Conservation (phyloP, 2,888 invertebrate species). For the Ormyrus nitidulus region DNA sequence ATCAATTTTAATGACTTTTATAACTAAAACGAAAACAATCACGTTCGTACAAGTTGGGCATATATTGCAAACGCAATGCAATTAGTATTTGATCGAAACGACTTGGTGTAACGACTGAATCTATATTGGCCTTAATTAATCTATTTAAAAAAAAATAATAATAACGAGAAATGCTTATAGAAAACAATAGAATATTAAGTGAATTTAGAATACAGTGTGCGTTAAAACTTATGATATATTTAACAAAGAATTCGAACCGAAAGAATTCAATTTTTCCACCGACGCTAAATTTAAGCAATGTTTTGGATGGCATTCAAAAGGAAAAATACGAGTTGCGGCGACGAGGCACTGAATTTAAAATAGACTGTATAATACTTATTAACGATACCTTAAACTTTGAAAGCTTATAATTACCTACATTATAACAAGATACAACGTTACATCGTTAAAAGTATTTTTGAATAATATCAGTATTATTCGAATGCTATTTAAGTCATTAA, state of each 20-base stretch:
- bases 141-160: neutral
- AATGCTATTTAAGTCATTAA: too few relatives aligned
- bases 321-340: conserved; percentile 1
- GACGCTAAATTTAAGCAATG: conserved; percentile 1
- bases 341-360: conserved; percentile 7
- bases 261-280: neutral
- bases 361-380: neutral
- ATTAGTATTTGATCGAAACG: conserved; percentile 31
- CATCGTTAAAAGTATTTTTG: too few relatives aligned
- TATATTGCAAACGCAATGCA: neutral
- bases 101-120: conserved; percentile 1
- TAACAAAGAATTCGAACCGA: too few relatives aligned
- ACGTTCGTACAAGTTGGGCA: neutral
- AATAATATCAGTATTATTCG: too few relatives aligned
- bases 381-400: neutral
- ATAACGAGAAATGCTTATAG: neutral
- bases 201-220: too few relatives aligned
- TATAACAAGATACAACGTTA: too few relatives aligned
- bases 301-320: conserved; percentile 11
- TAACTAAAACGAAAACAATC: neutral
- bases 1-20: neutral
- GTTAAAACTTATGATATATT: too few relatives aligned
- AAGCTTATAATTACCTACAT: neutral
- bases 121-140: conserved; percentile 29
- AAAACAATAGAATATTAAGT: too few relatives aligned